phyloP scores from a whole-genome alignment of 2,797 vertebrate species.

The Onychomys leucogaster region DNA sequence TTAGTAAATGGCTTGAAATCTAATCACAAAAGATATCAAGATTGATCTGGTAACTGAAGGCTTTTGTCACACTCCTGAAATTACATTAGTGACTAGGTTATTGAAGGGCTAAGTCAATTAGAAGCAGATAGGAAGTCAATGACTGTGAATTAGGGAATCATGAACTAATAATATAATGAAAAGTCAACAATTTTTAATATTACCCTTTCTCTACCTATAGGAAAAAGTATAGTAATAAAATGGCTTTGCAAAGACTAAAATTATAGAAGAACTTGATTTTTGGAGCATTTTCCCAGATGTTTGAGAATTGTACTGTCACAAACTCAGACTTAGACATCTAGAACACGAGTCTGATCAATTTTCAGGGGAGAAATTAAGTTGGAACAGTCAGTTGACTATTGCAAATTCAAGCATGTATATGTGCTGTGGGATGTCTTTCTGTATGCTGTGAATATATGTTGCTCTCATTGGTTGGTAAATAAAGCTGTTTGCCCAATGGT shows the following conservation, averaged over 20 bases:
- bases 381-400: not conserved
- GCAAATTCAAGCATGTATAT: not conserved
- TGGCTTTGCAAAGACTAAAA: conserved; percentile 34
- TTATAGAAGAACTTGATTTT: not conserved
- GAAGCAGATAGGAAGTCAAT: conserved; percentile 70
- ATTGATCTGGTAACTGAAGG: conserved; percentile 50
- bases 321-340: not conserved
- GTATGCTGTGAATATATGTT: too few relatives aligned
- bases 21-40: conserved; percentile 21
- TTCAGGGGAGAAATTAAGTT: conserved; percentile 33
- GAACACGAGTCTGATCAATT: not conserved
- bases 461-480: too few relatives aligned
- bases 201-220: not conserved
- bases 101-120: conserved; percentile 70
- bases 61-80: conserved; percentile 69
- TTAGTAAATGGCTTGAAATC: conserved; percentile 37
- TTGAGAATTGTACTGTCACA: not conserved
- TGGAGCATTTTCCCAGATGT: not conserved
- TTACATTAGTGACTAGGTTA: conserved; percentile 52
- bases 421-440: too few relatives aligned
- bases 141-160: conserved; percentile 69
- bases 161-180: conserved; percentile 46
- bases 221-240: conserved; percentile 1
- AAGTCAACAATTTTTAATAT: conserved; percentile 52
- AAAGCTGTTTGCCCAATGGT: too few relatives aligned